phyloP scores from a whole-genome alignment of 1,140 invertebrate species.

The Capitella teleta region DNA sequence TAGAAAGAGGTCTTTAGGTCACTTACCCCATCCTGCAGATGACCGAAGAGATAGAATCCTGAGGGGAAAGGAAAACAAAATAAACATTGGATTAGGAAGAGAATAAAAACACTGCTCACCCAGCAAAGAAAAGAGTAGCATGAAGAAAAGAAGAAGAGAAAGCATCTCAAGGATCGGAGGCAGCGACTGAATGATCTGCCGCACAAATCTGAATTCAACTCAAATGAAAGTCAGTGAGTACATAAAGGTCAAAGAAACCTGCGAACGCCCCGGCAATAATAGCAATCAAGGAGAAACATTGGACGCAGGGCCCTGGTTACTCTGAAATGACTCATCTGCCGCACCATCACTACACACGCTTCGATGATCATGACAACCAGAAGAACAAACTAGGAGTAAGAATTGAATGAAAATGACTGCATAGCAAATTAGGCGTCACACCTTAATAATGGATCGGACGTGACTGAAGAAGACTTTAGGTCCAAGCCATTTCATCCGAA shows the following conservation, averaged over 20 bases:
- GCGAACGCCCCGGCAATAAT: conserved; percentile 59
- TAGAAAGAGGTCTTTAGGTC: background rate
- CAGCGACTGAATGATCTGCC: conserved; percentile 62
- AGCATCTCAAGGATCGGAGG: conserved; percentile 84
- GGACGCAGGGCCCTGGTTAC: conserved; percentile 77
- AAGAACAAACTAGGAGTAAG: conserved; percentile 55
- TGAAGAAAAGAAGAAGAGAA: conserved; percentile 70
- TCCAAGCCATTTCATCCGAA: conserved; percentile 77
- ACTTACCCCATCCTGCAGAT: background rate
- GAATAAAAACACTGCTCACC: conserved; percentile 24
- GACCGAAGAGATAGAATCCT: background rate
- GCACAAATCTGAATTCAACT: conserved; percentile 36
- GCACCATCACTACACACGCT: conserved; percentile 64
- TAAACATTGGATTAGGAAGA: background rate
- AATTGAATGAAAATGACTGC: conserved; percentile 6
- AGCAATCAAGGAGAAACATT: conserved; percentile 77
- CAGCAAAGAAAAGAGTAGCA: conserved; percentile 68
- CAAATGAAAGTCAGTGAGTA: background rate
- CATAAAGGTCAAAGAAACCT: conserved; percentile 33
- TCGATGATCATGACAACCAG: conserved; percentile 75
- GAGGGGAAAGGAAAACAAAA: conserved; percentile 1
- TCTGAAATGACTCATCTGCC: conserved; percentile 74
- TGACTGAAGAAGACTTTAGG: conserved; percentile 70
- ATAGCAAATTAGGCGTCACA: conserved; percentile 23
- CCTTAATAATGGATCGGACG: conserved; percentile 75